Evolutionary conservation across 2,797 vertebrate genomes (phyloP).

Genomic region (Todus mexicanus): DNA sequence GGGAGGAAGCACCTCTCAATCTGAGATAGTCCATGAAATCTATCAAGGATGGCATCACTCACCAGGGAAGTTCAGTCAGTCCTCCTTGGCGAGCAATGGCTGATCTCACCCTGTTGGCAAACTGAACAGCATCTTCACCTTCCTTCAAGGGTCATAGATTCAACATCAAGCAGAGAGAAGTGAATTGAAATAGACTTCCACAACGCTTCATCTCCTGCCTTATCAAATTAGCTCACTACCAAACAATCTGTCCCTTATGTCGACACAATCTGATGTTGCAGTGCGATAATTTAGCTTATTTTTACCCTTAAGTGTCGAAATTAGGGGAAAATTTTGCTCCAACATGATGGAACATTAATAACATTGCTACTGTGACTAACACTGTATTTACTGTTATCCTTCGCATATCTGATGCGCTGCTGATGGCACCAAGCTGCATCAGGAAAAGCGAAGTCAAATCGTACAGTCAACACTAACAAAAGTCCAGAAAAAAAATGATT

Average conservation of each 20-base stretch:
- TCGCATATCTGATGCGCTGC: not conserved
- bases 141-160: slow-evolving; percentile 73
- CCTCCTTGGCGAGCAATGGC: slow-evolving; percentile 90
- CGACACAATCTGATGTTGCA: not conserved
- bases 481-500: not conserved
- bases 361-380: not conserved
- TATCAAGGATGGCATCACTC: slow-evolving; percentile 46
- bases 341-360: not conserved
- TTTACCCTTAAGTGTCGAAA: not conserved
- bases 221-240: not conserved
- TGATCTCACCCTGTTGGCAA: slow-evolving; percentile 92
- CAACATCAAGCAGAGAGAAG: not conserved
- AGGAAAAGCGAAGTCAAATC: not conserved
- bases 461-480: not conserved
- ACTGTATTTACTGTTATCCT: not conserved
- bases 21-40: not conserved
- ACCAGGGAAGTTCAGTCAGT: slow-evolving; percentile 91
- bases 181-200: not conserved
- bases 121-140: slow-evolving; percentile 88
- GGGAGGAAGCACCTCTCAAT: not conserved
- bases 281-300: not conserved
- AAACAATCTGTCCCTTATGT: not conserved
- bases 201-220: not conserved
- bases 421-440: not conserved
- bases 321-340: not conserved